These are phyloP conservation scores for Aproaerema taeniolella DNA, from an alignment of 2,888 invertebrate species.

Conservation along the genomic window DNA sequence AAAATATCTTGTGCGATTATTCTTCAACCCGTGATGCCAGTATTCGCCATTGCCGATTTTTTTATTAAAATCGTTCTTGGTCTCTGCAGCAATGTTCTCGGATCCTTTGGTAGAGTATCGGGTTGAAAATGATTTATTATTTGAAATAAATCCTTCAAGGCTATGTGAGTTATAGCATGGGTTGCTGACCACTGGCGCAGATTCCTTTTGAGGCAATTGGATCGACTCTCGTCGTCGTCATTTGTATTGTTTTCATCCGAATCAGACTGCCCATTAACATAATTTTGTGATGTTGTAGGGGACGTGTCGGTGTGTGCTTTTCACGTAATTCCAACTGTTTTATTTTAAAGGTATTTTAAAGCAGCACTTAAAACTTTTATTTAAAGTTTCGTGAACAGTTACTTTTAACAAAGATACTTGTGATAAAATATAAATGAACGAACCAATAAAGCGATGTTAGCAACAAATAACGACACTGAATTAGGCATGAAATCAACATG, in stretches of 20 bases:
- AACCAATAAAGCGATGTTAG: constrained; percentile 10
- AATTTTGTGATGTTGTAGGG: neutral
- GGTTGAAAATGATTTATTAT: constrained; percentile 3
- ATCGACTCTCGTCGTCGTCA: neutral
- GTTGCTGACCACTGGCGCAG: neutral
- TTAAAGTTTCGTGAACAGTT: too few species aligned
- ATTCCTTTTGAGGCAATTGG: neutral
- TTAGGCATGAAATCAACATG: neutral
- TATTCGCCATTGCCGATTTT: constrained; percentile 4
- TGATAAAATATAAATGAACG: too few species aligned
- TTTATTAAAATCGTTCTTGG: neutral
- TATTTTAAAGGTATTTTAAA: too few species aligned
- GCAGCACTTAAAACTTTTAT: too few species aligned
- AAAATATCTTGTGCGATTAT: neutral
- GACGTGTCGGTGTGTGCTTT: neutral
- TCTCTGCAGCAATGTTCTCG: neutral
- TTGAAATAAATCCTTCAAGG: neutral
- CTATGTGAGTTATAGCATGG: constrained; percentile 2
- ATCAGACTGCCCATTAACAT: neutral
- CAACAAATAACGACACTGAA: constrained; percentile 7
- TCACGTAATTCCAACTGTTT: neutral
- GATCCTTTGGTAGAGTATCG: neutral
- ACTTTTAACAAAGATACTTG: too few species aligned
- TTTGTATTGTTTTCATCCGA: neutral
- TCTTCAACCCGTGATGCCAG: constrained; percentile 3